Base-by-base conservation (phyloP, 2,797 vertebrate species). In the Antennarius maculatus region DNA sequence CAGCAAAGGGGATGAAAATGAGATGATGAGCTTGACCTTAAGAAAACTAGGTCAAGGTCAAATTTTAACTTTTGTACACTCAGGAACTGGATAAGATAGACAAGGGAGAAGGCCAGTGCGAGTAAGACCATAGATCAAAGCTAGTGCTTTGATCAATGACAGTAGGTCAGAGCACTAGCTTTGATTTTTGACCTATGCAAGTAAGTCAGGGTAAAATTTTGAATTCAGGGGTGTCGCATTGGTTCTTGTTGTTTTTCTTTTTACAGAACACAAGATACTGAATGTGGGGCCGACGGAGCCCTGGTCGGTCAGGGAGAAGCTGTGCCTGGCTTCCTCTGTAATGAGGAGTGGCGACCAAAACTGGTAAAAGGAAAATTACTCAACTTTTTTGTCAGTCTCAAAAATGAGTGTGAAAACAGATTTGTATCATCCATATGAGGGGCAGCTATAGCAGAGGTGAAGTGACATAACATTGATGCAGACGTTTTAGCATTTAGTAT, bases 311-410 rank as follows among this genome's bases (percentile, higher is more conserved):
- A 92, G 96, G 52, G 97, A 99, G 90, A 99, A 99, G 64, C 91
- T 99, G 27, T 99, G 97, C 78, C 94, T 99, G 81, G 97, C 97
- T 2, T 99, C 97, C 29, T 99, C 97, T 11, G 97, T 99, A 45
- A 97, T 98, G 97, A 95, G 97, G 80, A 99, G 97, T 53, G 97
- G 97, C 1, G 97, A 99, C 93, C 97, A 99, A 89, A 99, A 99
- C 90, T 99, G 97, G 97, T 99, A 90, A 91, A 89, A 4, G 45
- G 2, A 51, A 39, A 28, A 31, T 42, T 7, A 45, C 4, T 37
- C 5, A 12, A 17, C 12, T 23, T 28, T 46, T 49, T 23, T 65
- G 3, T 18, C 17, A 23, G 16, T 71, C 10, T 31, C 7, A 47
- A 46, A 50, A 27, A 2, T 3, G 3, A 27, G 5, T 3, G 4